Evolutionary conservation across 2,888 invertebrate genomes (phyloP), one percentile per base, ranked within the genome.

Genomic region (Pilophorus perplexus): DNA sequence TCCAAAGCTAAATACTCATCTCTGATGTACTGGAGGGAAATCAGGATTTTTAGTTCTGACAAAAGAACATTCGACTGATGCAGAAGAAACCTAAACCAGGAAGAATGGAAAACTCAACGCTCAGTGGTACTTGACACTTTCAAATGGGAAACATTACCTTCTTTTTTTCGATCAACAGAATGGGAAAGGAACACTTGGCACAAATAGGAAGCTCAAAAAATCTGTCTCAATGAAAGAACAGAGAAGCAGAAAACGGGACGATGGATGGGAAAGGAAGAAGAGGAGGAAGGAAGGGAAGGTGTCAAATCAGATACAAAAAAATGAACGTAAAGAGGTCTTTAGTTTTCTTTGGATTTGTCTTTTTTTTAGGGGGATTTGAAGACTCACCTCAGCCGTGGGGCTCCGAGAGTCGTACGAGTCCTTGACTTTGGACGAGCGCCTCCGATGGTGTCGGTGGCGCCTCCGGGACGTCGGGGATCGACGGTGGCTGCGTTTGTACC

Each of bases 401-500:
- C 66, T 69, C 50, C 54, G 25, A 18, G 67, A 67, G 40, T 40
- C 40, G 40, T 68, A 68, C 28, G 46, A 48, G 37, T 59, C 46
- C 55, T 62, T 46, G 44, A 48, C 62, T 40, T 67, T 55, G 42
- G 67, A 66, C 16, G 57, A 64, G 38, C 70, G 67, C 28, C 68
- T 54, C 22, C 67, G 55, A 73, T 67, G 46, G 76, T 69, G 80
- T 12, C 70, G 82, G 73, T 80, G 78, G 72, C 82, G 81, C 74
- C 83, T 81, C 68, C 82, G 81, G 73, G 86, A 86, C 70, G 87
- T 87, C 71, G 90, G 90, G 72, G 90, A 89, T 77, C 90, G 85
- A 73, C 90, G 86, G 77, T 89, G 86, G 75, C 90, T 90, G 73
- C 91, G 85, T 79, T 91, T 92, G 78, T 90, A 91, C 72, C 91